These are phyloP conservation scores for Protaetia brevitarsis DNA, from an alignment of 1,140 invertebrate species.

Conservation along the genomic window DNA sequence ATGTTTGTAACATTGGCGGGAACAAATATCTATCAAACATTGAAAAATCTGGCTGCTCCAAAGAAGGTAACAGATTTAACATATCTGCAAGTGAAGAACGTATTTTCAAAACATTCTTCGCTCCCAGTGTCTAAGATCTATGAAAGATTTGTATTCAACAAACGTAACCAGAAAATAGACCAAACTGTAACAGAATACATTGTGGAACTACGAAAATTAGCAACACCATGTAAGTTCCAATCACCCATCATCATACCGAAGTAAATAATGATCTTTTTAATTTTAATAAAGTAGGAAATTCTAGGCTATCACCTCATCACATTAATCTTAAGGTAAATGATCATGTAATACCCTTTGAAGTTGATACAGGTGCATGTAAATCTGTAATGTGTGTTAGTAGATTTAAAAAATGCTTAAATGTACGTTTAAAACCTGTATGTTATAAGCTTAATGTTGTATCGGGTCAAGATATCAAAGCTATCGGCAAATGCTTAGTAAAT, in stretches of 20 bases:
- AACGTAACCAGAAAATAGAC: neutral
- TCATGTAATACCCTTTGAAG: constrained; percentile 12
- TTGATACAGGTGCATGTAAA: constrained; percentile 23
- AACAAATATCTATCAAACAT: neutral
- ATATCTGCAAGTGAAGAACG: no score
- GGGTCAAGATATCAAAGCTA: constrained; percentile 1
- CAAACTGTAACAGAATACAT: constrained; percentile 2
- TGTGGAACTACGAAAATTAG: neutral
- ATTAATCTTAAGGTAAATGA: constrained; percentile 4
- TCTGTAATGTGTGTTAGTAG: neutral
- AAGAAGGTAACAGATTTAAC: no score
- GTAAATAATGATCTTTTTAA: neutral
- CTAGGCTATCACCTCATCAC: neutral
- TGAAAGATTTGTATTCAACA: neutral
- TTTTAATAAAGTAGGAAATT: no score
- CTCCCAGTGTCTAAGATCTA: neutral
- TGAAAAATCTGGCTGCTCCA: no score
- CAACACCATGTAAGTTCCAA: constrained; percentile 10
- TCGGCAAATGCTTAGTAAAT: constrained; percentile 1
- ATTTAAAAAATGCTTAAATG: neutral
- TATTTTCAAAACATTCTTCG: neutral
- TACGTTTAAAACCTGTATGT: constrained; percentile 9
- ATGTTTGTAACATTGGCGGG: neutral
- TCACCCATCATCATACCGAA: neutral
- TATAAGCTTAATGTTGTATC: constrained; percentile 7